Evolutionary conservation across 1,140 invertebrate species (phyloP).

Genomic region (Drosophila eugracilis): DNA sequence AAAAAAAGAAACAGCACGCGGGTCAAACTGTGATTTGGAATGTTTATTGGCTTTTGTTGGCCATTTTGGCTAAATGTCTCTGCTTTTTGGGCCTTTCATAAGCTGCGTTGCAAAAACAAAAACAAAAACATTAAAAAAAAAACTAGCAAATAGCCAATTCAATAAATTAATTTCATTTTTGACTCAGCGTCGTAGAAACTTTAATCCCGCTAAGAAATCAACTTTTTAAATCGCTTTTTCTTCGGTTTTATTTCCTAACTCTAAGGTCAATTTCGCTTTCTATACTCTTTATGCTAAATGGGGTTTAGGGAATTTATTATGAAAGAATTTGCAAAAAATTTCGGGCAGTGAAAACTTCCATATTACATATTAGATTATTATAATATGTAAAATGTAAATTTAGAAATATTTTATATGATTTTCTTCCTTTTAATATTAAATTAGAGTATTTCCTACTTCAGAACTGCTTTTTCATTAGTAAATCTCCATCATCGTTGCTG

Average conservation of each 20-base stretch:
- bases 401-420: not conserved
- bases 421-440: not conserved
- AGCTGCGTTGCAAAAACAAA: not conserved
- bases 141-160: no score
- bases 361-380: no score
- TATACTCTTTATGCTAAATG: not conserved
- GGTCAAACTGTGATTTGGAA: constrained; percentile 30
- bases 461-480: not conserved
- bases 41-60: constrained; percentile 45
- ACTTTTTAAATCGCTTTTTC: constrained; percentile 14
- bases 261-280: constrained; percentile 73
- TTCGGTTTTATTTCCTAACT: constrained; percentile 1
- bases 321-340: not conserved
- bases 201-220: constrained; percentile 43
- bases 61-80: constrained; percentile 34
- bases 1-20: not conserved
- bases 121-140: not conserved
- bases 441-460: not conserved
- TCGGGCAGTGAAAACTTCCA: no score
- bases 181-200: constrained; percentile 29
- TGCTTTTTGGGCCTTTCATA: constrained; percentile 25
- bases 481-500: not conserved
- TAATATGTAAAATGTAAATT: no score
- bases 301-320: not conserved
- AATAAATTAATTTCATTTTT: constrained; percentile 40